A percentile compares a stretch with the other conserved stretches of the same genome.
phyloP scores from a whole-genome alignment of 2,888 invertebrate species.

The Ennomos quercinarius region DNA sequence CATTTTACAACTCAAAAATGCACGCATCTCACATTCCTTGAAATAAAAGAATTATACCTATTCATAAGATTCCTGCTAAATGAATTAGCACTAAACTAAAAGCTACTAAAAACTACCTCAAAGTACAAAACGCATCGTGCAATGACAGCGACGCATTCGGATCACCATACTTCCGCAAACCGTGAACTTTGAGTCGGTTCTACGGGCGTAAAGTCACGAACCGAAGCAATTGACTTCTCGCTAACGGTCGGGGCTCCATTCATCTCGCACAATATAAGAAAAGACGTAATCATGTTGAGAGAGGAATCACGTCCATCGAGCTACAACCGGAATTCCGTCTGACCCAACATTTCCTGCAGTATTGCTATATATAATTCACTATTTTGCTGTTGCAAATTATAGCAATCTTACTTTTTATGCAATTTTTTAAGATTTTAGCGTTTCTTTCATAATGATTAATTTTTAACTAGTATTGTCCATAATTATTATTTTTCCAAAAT shows the following conservation, averaged over 20 bases:
- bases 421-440: slow-evolving; percentile 45
- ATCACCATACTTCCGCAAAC: slow-evolving; percentile 21
- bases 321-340: slow-evolving; percentile 80
- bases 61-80: background rate
- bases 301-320: slow-evolving; percentile 78
- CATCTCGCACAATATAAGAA: slow-evolving; percentile 77
- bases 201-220: slow-evolving; percentile 55
- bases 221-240: slow-evolving; percentile 69
- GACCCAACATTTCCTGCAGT: slow-evolving; percentile 61
- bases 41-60: too few species aligned
- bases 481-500: too few species aligned
- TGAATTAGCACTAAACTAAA: background rate
- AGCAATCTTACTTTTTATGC: slow-evolving; percentile 49
- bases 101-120: background rate
- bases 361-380: slow-evolving; percentile 64
- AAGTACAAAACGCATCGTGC: slow-evolving; percentile 18
- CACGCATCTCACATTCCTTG: too few species aligned
- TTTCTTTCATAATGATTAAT: too few species aligned
- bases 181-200: too few species aligned
- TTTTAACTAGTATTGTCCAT: too few species aligned
- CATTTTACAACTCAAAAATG: too few species aligned
- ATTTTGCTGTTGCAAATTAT: slow-evolving; percentile 46
- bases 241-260: slow-evolving; percentile 64
- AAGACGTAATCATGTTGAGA: slow-evolving; percentile 77
- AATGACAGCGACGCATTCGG: slow-evolving; percentile 43